Conservation (phyloP, 2,888 invertebrate genomes). For the Unio pictorum region DNA sequence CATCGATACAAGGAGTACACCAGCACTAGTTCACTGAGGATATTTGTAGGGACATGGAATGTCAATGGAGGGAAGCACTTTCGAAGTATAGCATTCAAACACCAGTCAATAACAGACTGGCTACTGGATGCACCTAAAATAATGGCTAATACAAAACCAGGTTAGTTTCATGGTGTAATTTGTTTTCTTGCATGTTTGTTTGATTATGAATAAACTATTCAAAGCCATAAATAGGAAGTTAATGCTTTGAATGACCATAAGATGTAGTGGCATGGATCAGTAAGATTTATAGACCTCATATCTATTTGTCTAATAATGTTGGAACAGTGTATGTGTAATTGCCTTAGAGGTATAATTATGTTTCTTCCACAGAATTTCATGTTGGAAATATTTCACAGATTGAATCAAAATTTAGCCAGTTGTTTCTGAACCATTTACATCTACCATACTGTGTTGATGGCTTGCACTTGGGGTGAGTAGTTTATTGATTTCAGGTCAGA, state of each 20-base stretch:
- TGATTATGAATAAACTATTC: neutral
- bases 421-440: too few relatives aligned
- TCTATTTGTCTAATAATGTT: too few relatives aligned
- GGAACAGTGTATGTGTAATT: too few relatives aligned
- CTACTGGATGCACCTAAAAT: constrained; percentile 84
- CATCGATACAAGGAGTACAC: constrained; percentile 61
- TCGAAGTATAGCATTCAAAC: constrained; percentile 92
- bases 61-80: constrained; percentile 99
- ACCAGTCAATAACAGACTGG: constrained; percentile 73
- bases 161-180: constrained; percentile 23
- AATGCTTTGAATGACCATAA: neutral
- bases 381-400: too few relatives aligned
- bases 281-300: too few relatives aligned
- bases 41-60: constrained; percentile 97
- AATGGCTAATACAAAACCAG: constrained; percentile 61
- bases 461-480: too few relatives aligned
- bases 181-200: neutral
- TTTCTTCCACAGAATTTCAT: too few relatives aligned
- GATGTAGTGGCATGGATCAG: neutral
- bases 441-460: too few relatives aligned
- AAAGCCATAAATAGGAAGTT: neutral
- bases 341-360: too few relatives aligned
- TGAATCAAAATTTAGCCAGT: too few relatives aligned
- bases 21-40: constrained; percentile 74
- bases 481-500: too few relatives aligned